Base-by-base conservation (phyloP, 2,113 vertebrate genomes). In the Vidua chalybeata region DNA sequence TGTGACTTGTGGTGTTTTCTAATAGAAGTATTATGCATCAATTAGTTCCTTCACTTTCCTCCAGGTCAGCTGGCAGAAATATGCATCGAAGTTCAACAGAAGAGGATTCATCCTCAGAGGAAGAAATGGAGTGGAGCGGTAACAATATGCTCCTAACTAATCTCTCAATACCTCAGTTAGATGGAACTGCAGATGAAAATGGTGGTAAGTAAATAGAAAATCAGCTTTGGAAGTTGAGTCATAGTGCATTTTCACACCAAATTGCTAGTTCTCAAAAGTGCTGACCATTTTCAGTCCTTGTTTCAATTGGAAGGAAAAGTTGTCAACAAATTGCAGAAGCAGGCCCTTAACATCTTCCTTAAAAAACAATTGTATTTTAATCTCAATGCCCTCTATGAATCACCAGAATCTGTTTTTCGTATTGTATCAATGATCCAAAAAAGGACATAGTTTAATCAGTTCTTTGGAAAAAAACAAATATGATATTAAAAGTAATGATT, bases 111-210 rank as follows among this genome's bases (percentile, higher is more conserved):
- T 99, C 98, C 62, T 99, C 98, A 37, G 99, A 99, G 69, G 99
- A 99, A 86, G 99, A 99, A 97, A 99, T 99, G 98, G 99, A 99
- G 54, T 99, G 99, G 99, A 99, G 97, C 45, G 98, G 98, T 97
- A 98, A 98, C 68, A 98, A 81, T 97, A 97, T 98, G 90, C 97
- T 99, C 87, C 98, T 99, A 68, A 97, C 97, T 93, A 98, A 98
- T 96, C 97, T 99, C 95, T 99, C 99, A 97, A 99, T 99, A 98
- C 99, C 99, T 93, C 99, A 99, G 97, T 97, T 99, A 87, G 99
- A 99, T 94, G 99, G 99, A 72, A 99, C 99, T 63, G 99, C 99
- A 66, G 99, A 99, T 91, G 99, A 99, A 97, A 99, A 98, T 94
- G 99, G 99, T 93, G 99, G 99, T 99, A 98, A 98, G 97, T 97